Percentiles rank a stretch among this genome's conserved stretches.
These are phyloP conservation scores for Vidua macroura DNA, from an alignment of 2,113 vertebrate genomes.

Conservation along the genomic window DNA sequence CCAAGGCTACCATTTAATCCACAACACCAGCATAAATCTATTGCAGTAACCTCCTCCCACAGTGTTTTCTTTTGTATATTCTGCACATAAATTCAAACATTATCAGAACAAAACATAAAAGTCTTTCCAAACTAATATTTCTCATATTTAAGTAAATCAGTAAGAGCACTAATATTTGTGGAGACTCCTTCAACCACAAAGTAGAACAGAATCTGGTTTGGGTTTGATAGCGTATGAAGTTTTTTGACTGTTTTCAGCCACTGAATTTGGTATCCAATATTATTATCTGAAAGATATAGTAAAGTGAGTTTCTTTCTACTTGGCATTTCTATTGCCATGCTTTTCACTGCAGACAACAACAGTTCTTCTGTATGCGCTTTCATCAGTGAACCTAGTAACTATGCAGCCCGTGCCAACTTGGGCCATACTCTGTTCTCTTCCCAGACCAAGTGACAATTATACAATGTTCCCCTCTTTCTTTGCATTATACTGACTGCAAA, in stretches of 20 bases:
- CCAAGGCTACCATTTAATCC: neutral
- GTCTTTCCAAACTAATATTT: neutral
- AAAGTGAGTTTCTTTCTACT: neutral
- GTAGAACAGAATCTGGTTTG: neutral
- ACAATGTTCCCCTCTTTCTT: neutral
- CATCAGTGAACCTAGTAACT: neutral
- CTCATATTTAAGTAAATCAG: neutral
- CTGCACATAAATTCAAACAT: neutral
- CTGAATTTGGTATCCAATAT: neutral
- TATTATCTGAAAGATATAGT: neutral
- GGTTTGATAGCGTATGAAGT: neutral
- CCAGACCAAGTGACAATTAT: neutral
- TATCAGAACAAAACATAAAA: neutral
- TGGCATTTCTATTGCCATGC: neutral
- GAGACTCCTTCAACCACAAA: neutral
- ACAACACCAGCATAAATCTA: neutral
- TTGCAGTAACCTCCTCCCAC: neutral
- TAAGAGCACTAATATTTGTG: neutral
- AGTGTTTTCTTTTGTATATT: neutral
- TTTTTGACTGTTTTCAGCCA: neutral
- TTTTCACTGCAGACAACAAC: neutral
- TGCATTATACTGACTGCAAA: neutral
- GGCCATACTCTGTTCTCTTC: neutral
- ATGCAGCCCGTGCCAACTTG: neutral
- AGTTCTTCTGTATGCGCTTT: neutral